Base-by-base conservation (phyloP, 2,113 vertebrate genomes). In the Dryoscopus gambensis region DNA sequence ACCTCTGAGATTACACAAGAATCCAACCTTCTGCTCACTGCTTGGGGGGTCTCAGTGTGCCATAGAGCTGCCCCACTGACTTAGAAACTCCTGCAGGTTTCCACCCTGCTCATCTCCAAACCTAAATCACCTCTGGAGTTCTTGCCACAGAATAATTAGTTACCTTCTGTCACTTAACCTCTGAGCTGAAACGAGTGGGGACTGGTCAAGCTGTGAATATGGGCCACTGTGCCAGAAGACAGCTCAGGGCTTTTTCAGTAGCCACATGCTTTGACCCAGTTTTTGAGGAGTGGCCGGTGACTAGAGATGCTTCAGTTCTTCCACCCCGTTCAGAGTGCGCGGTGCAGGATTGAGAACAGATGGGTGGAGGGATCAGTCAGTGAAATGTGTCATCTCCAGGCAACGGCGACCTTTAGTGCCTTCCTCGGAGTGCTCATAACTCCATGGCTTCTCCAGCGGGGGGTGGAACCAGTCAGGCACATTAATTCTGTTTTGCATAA, bases 381-480 rank as follows among this genome's bases (percentile, higher is more conserved):
- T 49, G 88, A 87, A 92, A 79, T 82, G 88, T 95, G 90, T 67
- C 90, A 95, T 93, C 96, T 92, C 93, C 37, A 93, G 90, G 93
- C 95, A 93, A 35, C 80, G 1, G 68, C 3, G n/a, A 93, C 96
- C 95, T 94, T 84, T 24, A 53, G 15, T 92, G 95, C 88, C 90
- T 90, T 74, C 60, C 40, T 78, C 53, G 7, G 79, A 81, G 79
- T 22, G 28, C 92, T 75, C 56, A 30, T 65, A 68, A 8, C 76
- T 86, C 69, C 53, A 5, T 68, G 76, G 92, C 85, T 84, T 71
- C 96, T 96, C 83, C 95, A 78, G 0, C 0, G 10, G 92, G 96
- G 81, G 92, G 85, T 84, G 92, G 93, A 88, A 95, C 64, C 55
- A 81, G 77, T 23, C 15, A 91, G 85, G 71, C 79, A 75, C 50